Base-by-base conservation (phyloP, 2,113 vertebrate species). In the Cyrtonyx montezumae region DNA sequence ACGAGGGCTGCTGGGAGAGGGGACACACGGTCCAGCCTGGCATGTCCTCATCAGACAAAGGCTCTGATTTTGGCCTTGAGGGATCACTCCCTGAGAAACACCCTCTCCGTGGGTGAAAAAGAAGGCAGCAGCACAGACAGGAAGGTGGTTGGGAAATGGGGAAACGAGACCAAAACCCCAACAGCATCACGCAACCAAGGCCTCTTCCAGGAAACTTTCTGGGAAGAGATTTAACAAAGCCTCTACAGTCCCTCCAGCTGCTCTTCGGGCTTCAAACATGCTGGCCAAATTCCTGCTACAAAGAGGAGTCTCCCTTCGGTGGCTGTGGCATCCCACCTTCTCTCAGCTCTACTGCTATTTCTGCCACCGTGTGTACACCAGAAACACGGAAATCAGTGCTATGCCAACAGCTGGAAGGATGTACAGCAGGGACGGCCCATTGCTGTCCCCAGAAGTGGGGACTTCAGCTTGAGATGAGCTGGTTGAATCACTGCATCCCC, bases 401-500 rank as follows among this genome's bases (percentile, higher is more conserved):
- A 95, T 9, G 20, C 90, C 96, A 2, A 92, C 40, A 3, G 87
- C 71, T 3, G 94, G 49, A 2, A 92, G 4, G 3, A 95, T 1
- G 75, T 94, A 95, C 0, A 67, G 51, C 79, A 87, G 65, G 59
- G 90, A 70, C 0, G 13, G 42, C 10, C 90, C 13, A 0, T 0
- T 34, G 76, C 68, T 49, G 42, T 74, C 46, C 37, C 19, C 15
- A 2, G 25, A 1, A 17, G 15, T 19, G 4, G 61, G 6, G 7
- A 6, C 49, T 8, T 0, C 2, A 23, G 25, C 63, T 40, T 25
- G 34, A 84, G 95, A 13, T 0, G 13, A 79, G 62, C 30, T n/a
- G 74, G 3, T 49, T 2, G 3, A 49, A 46, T 43, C 1, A 1
- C 13, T 51, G 14, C 0, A 0, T 46, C 32, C 58, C 5, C 28